Evolutionary conservation across 2,888 invertebrate species (phyloP), one percentile per base, ranked within the genome.

Genomic region (Nemoura dubitans): DNA sequence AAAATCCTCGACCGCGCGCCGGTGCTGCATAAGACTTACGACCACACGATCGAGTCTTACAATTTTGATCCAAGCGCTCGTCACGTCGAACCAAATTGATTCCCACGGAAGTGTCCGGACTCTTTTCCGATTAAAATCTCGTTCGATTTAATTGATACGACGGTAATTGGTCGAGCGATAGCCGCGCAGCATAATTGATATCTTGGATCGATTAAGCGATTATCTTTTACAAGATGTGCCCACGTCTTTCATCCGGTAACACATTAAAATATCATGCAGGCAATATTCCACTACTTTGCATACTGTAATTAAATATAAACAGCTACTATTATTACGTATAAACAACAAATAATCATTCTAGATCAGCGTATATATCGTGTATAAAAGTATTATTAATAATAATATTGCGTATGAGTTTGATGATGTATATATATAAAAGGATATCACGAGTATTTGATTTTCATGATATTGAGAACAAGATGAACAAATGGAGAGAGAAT

Each of bases 271-370:
- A 36, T 36, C 36, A 3, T 36, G 59, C 21, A 3, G 10, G 59
- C 59, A 2, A 59, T 59, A 1, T n/a, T n/a, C n/a, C n/a, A n/a
- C 59, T 21, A 59, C 59, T 83, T 83, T 83, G 36, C 83, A 83
- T 83, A 83, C 36, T 42, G 30, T 83, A 83, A 83, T 83, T 83
- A 83, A 83, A 83, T 83, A 78, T 27, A 2, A 78, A 78, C 28
- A 10, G 78, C 26, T n/a, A 26, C n/a, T 78, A 78, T 78, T 26
- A 78, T 28, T 78, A 78, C 10, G 78, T 78, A 78, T 59, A 59
- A 59, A 59, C 59, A 59, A 59, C 59, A 59, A 59, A 59, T 59
- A 59, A 59, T 59, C 59, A 59, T 59, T 59, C 59, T 59, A 59
- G 59, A 59, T 59, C 59, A 59, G 14, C 59, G 59, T 59, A 26